A percentile compares a stretch with the other conserved stretches of the same genome.
Evolutionary conservation across 2,113 vertebrate species (phyloP).

Genomic region (Gymnobelideus leadbeateri): DNA sequence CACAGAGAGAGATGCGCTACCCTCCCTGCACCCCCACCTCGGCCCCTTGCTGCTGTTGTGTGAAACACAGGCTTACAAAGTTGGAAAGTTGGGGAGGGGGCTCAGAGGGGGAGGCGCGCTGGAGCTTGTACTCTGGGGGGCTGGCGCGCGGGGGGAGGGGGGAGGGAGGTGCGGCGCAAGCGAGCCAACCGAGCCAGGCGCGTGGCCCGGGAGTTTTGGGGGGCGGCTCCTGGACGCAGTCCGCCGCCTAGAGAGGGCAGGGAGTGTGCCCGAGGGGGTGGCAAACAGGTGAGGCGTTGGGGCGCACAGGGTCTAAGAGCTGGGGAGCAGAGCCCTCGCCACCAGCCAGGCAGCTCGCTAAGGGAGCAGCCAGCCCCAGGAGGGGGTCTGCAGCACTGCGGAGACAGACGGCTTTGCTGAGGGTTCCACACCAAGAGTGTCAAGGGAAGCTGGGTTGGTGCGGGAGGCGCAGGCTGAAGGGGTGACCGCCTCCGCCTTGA

Average conservation of each 20-base stretch:
- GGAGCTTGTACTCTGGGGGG: too few species aligned
- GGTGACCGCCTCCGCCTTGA: background rate
- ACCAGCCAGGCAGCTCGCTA: background rate
- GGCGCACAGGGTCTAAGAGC: rapidly evolving
- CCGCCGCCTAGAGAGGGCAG: background rate
- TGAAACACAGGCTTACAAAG: slow-evolving; percentile 54
- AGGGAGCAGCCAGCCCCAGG: background rate
- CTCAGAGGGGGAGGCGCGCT: background rate
- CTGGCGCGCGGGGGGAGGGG: background rate
- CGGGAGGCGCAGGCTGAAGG: background rate
- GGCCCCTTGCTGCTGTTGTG: slow-evolving; percentile 60
- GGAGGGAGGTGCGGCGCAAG: background rate
- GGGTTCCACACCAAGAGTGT: background rate
- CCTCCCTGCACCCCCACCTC: background rate
- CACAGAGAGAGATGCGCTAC: background rate
- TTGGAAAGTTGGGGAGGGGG: slow-evolving; percentile 61
- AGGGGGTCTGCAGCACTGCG: slow-evolving; percentile 38
- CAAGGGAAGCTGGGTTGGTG: background rate
- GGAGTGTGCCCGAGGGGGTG: background rate
- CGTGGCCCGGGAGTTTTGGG: background rate
- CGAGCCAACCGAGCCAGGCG: too few species aligned
- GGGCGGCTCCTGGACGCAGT: background rate
- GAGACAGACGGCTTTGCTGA: background rate
- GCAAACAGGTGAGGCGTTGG: background rate
- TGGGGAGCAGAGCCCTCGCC: slow-evolving; percentile 37